phyloP scores from a whole-genome alignment of 2,797 vertebrate species.

The Syngnathus acus region DNA sequence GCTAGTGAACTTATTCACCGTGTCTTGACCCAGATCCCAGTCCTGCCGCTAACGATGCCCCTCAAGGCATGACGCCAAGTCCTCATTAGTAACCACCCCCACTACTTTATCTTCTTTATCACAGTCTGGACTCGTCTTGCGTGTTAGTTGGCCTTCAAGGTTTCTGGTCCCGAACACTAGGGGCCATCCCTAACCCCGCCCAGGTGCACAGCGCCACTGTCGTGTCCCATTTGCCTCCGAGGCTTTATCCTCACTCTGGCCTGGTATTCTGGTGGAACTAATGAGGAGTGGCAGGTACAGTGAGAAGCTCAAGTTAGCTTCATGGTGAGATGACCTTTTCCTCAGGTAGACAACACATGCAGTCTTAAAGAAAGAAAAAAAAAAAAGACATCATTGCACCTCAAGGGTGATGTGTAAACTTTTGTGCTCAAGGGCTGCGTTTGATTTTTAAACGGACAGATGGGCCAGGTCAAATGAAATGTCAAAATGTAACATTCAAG shows the following conservation, averaged over 20 bases:
- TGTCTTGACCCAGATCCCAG: conserved; percentile 73
- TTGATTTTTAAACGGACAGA: background rate
- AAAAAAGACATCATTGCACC: background rate
- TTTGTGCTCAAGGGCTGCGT: background rate
- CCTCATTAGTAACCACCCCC: conserved; percentile 68
- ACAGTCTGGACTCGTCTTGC: conserved; percentile 24
- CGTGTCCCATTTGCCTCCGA: conserved; percentile 48
- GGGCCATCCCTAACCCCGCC: conserved; percentile 58
- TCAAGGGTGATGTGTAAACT: background rate
- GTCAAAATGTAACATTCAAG: background rate
- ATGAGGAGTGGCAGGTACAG: conserved; percentile 81
- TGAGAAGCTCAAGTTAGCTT: conserved; percentile 58
- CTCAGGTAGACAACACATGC: conserved; percentile 38
- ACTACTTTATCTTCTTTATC: conserved; percentile 19
- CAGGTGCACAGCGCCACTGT: conserved; percentile 74
- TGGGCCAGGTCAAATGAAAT: background rate
- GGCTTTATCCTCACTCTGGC: conserved; percentile 58
- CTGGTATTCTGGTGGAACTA: conserved; percentile 79
- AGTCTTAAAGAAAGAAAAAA: conserved; percentile 18
- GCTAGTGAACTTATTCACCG: conserved; percentile 46
- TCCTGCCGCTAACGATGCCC: conserved; percentile 74
- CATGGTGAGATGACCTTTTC: conserved; percentile 35
- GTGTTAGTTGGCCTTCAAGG: conserved; percentile 61
- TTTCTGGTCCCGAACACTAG: conserved; percentile 30
- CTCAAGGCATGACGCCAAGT: conserved; percentile 59